Evolutionary conservation across 2,113 vertebrate species (phyloP).

Genomic region (Cyrtonyx montezumae): DNA sequence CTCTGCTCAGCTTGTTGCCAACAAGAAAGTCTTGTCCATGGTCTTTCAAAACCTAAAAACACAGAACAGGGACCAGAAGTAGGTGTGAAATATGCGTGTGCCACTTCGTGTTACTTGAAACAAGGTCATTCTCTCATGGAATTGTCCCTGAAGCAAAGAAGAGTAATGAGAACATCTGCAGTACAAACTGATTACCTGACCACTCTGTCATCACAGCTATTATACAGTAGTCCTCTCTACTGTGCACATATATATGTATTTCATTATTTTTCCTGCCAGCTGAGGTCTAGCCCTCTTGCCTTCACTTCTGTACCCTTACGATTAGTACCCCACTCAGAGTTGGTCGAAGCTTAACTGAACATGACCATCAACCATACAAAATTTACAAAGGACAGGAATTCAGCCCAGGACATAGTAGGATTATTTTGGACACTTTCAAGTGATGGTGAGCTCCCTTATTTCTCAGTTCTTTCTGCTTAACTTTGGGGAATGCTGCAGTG

Average conservation of each 20-base stretch:
- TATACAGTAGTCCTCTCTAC: background rate
- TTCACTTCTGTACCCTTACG: background rate
- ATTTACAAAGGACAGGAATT: background rate
- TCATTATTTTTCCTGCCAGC: background rate
- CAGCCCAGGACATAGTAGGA: background rate
- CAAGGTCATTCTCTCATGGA: background rate
- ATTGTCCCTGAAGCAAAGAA: background rate
- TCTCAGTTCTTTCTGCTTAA: background rate
- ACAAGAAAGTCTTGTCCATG: conserved; percentile 78
- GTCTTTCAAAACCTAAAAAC: conserved; percentile 73
- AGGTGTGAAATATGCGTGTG: background rate
- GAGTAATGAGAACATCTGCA: background rate
- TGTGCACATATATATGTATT: background rate
- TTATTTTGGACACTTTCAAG: background rate
- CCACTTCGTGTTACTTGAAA: background rate
- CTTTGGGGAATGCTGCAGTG: background rate
- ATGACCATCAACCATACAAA: background rate
- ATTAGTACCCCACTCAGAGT: no score
- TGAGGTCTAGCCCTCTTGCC: background rate
- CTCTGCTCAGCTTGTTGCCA: conserved; percentile 79
- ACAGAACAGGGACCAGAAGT: background rate
- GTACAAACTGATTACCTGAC: background rate
- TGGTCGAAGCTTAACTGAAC: background rate
- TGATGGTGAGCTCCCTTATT: background rate
- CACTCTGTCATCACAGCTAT: background rate